Percentiles rank a stretch among this genome's conserved stretches.
phyloP scores from a whole-genome alignment of 2,113 vertebrate species.

The Lamprologus tigripictilis region DNA sequence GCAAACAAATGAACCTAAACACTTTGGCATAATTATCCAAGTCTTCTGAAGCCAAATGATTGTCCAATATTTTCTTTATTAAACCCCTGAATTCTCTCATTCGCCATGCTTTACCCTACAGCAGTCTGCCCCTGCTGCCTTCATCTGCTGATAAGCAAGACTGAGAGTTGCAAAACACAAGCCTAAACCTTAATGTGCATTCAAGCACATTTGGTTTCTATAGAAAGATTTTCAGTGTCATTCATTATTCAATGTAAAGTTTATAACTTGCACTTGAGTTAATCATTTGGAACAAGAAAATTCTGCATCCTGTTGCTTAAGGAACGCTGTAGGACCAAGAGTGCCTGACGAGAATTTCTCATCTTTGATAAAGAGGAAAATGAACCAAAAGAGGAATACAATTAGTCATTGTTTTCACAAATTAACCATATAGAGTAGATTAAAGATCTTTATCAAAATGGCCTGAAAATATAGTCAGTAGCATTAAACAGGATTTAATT shows the following conservation, averaged over 20 bases:
- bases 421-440: neutral
- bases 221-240: neutral
- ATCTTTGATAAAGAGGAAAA: neutral
- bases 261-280: neutral
- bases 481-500: neutral
- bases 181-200: neutral
- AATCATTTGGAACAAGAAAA: neutral
- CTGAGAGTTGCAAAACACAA: neutral
- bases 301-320: neutral
- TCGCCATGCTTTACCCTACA: neutral
- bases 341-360: neutral
- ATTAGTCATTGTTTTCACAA: neutral
- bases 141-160: neutral
- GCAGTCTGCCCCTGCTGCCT: neutral
- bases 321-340: neutral
- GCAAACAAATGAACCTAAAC: neutral
- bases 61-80: conserved; percentile 20
- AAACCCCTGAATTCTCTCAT: neutral
- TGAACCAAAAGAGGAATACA: neutral
- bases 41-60: conserved; percentile 1
- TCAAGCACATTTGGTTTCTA: neutral
- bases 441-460: neutral
- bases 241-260: neutral
- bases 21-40: neutral
- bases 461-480: neutral